Base-by-base conservation (phyloP, 2,888 invertebrate genomes). In the Tigriopus californicus region DNA sequence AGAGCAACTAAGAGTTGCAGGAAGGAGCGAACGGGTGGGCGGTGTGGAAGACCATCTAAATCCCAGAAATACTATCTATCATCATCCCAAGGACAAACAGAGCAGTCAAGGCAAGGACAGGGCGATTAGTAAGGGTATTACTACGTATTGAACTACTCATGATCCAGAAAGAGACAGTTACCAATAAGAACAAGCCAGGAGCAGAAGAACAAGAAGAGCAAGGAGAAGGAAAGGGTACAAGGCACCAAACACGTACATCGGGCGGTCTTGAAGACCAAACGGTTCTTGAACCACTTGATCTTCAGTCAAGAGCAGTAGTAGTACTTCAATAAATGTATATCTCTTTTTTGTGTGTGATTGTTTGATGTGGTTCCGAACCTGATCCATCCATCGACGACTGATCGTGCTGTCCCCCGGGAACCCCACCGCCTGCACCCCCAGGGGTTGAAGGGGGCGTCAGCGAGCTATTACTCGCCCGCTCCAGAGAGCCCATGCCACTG, bases 71-170 rank as follows among this genome's bases (percentile, higher is more conserved):
- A 46, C 22, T 22, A n/a, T n/a, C n/a, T n/a, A n/a, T n/a, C n/a
- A 44, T n/a, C 22, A 46, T 18, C 15, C 25, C 41, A 54, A 41
- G 41, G 33, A 54, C 41, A 54, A 15, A 54, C 41, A 54, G 54
- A 54, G 54, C 18, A 40, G 41, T 40, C 18, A 40, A 54, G 55
- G 41, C 41, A 40, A 25, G 13, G 13, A 33, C 13, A 33, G 33
- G 20, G 12, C n/a, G 25, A 54, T 24, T 15, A 40, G n/a, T n/a
- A 33, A 5, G 33, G 4, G 33, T 33, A 33, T 33, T 8, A 33
- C 33, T 33, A 33, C 3, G 4, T 33, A 33, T 8, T n/a, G 8
- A 33, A 8, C 33, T 33, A 33, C 33, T 33, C 33, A 33, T 33
- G 33, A 33, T 8, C 33, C 33, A 54, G 54, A 25, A 41, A 54